Evolutionary conservation across 2,113 vertebrate genomes (phyloP).

Genomic region (Brachionichthys hirsutus): DNA sequence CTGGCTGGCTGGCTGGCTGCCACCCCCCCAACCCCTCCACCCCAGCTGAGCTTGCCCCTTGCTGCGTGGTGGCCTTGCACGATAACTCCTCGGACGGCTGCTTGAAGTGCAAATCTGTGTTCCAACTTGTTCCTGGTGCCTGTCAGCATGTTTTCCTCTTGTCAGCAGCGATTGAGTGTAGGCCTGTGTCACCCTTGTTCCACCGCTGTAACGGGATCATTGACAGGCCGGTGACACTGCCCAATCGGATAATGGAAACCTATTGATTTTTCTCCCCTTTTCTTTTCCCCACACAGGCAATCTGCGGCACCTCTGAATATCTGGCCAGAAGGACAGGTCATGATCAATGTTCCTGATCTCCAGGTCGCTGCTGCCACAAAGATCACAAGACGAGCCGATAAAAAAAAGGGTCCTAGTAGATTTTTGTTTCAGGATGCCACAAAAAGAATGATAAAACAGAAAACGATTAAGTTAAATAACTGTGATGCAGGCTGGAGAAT

Average conservation of each 20-base stretch:
- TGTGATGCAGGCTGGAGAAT: too few species aligned
- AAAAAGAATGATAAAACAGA: too few species aligned
- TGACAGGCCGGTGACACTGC: slow-evolving; percentile 97
- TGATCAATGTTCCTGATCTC: slow-evolving; percentile 85
- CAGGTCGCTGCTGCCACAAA: slow-evolving; percentile 58
- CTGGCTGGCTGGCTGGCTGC: slow-evolving; percentile 37
- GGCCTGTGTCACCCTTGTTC: slow-evolving; percentile 82
- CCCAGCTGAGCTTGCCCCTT: slow-evolving; percentile 63
- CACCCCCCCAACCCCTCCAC: slow-evolving; percentile 19
- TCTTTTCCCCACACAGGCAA: slow-evolving; percentile 51
- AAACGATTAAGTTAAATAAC: not conserved
- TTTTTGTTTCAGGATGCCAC: slow-evolving; percentile 19
- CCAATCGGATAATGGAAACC: slow-evolving; percentile 97
- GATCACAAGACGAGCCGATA: not conserved
- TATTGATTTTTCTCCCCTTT: slow-evolving; percentile 88
- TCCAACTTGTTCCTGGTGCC: slow-evolving; percentile 88
- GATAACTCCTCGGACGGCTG: slow-evolving; percentile 76
- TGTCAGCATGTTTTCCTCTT: slow-evolving; percentile 93
- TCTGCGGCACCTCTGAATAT: slow-evolving; percentile 83
- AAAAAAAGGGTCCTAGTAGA: slow-evolving; percentile 15
- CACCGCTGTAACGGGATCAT: slow-evolving; percentile 91
- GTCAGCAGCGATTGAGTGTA: slow-evolving; percentile 91
- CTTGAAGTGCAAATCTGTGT: slow-evolving; percentile 93
- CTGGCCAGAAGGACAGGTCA: slow-evolving; percentile 77
- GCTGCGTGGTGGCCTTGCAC: slow-evolving; percentile 78